phyloP scores from a whole-genome alignment of 2,113 vertebrate species.

The Callipepla squamata region DNA sequence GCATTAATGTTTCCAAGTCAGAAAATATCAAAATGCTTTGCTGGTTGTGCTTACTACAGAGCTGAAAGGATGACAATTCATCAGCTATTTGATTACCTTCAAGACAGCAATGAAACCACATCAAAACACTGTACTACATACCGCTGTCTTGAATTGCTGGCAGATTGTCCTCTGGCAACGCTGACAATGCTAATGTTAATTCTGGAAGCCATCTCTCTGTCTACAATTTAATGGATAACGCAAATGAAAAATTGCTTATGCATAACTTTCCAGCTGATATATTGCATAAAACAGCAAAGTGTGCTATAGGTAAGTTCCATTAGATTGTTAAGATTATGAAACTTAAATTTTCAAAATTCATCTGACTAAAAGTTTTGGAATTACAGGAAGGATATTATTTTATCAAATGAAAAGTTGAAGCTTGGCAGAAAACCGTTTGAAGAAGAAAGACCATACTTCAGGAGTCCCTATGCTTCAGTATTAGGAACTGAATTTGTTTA shows the following conservation, averaged over 20 bases:
- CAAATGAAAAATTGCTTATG: constrained; percentile 23
- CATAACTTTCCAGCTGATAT: neutral
- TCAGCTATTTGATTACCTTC: neutral
- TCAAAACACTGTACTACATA: neutral
- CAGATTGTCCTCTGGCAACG: neutral
- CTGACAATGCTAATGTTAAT: constrained; percentile 29
- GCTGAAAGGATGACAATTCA: constrained; percentile 1
- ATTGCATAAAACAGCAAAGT: neutral
- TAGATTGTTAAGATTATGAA: neutral
- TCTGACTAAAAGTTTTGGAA: neutral
- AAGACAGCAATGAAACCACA: constrained; percentile 3
- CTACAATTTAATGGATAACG: constrained; percentile 9
- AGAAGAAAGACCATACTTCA: neutral
- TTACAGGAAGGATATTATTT: neutral
- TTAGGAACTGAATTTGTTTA: neutral
- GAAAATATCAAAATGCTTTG: neutral
- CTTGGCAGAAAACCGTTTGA: neutral
- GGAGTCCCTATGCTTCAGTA: neutral
- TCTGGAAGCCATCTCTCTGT: constrained; percentile 13
- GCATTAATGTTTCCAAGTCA: neutral
- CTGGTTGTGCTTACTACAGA: constrained; percentile 1
- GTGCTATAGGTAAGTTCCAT: neutral
- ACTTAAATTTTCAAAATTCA: neutral
- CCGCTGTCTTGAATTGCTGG: neutral
- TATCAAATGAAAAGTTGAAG: neutral